Evolutionary conservation across 1,140 invertebrate species (phyloP).

Genomic region (Drosophila rhopaloa): DNA sequence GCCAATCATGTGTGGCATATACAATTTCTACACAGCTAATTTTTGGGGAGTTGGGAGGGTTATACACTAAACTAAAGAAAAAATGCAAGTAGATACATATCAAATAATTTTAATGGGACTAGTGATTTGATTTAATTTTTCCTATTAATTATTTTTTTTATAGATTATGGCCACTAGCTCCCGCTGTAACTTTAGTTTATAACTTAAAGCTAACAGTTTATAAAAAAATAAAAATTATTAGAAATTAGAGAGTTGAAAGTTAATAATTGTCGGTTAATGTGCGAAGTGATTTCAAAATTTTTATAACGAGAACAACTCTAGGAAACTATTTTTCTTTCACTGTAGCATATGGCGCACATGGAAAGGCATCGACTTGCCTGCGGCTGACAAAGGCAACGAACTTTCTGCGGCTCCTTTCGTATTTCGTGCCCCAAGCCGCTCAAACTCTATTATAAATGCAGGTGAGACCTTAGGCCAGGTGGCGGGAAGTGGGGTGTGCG

Average conservation of each 20-base stretch:
- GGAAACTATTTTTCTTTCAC: neutral
- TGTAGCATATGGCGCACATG: constrained; percentile 29
- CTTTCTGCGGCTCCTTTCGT: constrained; percentile 44
- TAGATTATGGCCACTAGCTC: no score
- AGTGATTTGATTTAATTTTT: no score
- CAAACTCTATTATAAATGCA: constrained; percentile 60
- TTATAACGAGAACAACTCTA: neutral
- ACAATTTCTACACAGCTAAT: constrained; percentile 64
- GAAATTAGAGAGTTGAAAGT: no score
- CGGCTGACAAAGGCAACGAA: constrained; percentile 63
- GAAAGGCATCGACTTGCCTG: constrained; percentile 33
- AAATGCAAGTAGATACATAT: no score
- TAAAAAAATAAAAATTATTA: no score
- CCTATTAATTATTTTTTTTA: no score
- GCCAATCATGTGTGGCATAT: constrained; percentile 59
- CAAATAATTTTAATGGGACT: no score
- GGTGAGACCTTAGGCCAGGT: constrained; percentile 32
- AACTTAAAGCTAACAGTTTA: no score
- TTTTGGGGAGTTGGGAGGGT: constrained; percentile 12
- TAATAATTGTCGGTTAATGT: no score
- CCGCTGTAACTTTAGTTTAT: no score
- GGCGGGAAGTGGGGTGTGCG: constrained; percentile 8
- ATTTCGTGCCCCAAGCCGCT: constrained; percentile 31
- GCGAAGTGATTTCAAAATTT: neutral
- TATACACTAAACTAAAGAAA: neutral